These are phyloP conservation scores for Heliornis fulica DNA, from an alignment of 2,113 vertebrate species.

Conservation along the genomic window DNA sequence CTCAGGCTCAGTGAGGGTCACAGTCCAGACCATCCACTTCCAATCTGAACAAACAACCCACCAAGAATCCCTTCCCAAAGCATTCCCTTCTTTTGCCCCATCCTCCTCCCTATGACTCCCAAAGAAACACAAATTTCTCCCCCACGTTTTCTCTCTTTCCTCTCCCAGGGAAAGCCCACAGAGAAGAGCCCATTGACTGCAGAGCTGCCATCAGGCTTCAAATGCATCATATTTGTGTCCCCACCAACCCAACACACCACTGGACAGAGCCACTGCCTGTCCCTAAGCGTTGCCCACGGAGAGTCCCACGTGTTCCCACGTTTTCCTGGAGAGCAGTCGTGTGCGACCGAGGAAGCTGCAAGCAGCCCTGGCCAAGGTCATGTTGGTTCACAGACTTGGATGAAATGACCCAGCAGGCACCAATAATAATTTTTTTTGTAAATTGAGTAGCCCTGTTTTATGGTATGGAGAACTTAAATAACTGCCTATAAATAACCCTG, in stretches of 20 bases:
- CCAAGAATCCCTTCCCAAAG: background rate
- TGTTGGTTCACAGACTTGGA: background rate
- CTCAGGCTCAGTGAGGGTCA: fast-evolving
- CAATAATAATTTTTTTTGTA: background rate
- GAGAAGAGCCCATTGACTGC: background rate
- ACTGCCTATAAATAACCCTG: background rate
- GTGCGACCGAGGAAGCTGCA: background rate
- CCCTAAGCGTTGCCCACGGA: fast-evolving
- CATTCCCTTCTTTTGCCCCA: background rate
- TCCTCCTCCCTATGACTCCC: background rate
- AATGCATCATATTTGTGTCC: fast-evolving
- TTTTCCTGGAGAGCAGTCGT: background rate
- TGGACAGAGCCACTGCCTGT: background rate
- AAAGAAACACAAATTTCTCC: background rate
- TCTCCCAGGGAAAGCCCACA: background rate
- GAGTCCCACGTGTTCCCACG: fast-evolving
- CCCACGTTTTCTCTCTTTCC: background rate
- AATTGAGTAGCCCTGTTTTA: background rate
- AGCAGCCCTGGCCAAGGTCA: background rate
- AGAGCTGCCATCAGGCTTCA: background rate
- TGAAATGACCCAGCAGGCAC: background rate
- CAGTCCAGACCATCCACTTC: background rate
- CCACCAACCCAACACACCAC: fast-evolving
- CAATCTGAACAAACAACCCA: background rate
- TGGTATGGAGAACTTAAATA: background rate